Conservation (phyloP, 1,140 invertebrate species). For the Achatina immaculata region DNA sequence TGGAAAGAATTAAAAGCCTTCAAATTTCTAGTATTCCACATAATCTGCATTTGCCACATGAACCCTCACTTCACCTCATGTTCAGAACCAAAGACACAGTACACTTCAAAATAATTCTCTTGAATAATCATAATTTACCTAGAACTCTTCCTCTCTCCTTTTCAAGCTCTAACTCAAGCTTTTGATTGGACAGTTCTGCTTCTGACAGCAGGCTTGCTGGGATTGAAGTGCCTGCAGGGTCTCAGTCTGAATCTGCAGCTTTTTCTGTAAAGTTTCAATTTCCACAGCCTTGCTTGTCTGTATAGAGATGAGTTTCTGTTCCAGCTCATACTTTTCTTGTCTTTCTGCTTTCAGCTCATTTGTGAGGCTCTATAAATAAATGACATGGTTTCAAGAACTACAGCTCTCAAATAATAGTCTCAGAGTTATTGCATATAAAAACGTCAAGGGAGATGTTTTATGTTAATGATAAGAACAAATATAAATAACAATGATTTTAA, state of each 20-base stretch:
- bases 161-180: slow-evolving; percentile 68
- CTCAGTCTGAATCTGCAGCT: slow-evolving; percentile 52
- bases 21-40: no score
- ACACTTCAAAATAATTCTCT: no score
- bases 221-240: slow-evolving; percentile 46
- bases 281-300: slow-evolving; percentile 50
- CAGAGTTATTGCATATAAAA: no score
- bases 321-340: slow-evolving; percentile 53
- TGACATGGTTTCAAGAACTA: no score
- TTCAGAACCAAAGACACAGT: no score
- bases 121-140: slow-evolving; percentile 59
- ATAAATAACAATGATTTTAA: no score
- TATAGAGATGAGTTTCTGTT: slow-evolving; percentile 50
- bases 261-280: slow-evolving; percentile 51
- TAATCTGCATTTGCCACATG: no score
- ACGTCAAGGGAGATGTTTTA: no score
- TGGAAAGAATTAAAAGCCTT: no score
- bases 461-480: no score
- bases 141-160: slow-evolving; percentile 71
- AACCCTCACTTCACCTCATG: no score
- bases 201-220: slow-evolving; percentile 43
- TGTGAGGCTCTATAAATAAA: slow-evolving; percentile 53
- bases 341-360: slow-evolving; percentile 54
- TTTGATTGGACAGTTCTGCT: slow-evolving; percentile 54
- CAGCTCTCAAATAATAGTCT: no score